Evolutionary conservation across 2,888 invertebrate species (phyloP).

Genomic region (Belgica antarctica): DNA sequence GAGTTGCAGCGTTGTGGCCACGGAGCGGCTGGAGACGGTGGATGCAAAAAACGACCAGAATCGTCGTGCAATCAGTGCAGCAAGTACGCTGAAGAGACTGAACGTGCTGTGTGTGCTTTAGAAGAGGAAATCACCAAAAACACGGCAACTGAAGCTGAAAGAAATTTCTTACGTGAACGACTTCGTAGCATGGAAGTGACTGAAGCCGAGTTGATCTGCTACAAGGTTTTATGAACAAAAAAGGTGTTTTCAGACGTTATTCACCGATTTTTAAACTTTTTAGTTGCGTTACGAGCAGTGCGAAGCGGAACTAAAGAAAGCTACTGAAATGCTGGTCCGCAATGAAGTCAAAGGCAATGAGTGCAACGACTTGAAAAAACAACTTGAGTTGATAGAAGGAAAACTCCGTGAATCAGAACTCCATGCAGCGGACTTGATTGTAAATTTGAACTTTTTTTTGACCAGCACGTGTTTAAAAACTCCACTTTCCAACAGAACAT

Average conservation of each 20-base stretch:
- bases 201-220: slow-evolving; percentile 35
- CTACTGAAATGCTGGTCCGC: neutral
- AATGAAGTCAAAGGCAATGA: neutral
- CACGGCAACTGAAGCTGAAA: slow-evolving; percentile 16
- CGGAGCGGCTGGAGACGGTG: neutral
- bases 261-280: neutral
- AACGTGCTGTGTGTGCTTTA: neutral
- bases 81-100: neutral
- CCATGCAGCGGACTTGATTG: neutral
- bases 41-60: neutral
- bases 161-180: slow-evolving; percentile 12
- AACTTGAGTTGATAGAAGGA: neutral
- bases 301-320: neutral
- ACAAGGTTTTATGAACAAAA: slow-evolving; percentile 10
- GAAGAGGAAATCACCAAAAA: neutral
- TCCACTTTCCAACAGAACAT: neutral
- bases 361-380: neutral
- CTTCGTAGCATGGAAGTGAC: neutral
- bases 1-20: slow-evolving; percentile 16
- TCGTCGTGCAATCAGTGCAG: slow-evolving; percentile 7
- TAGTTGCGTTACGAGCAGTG: slow-evolving; percentile 20
- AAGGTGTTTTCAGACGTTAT: neutral
- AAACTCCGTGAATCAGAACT: neutral
- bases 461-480: too few species aligned
- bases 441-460: slow-evolving; percentile 11